phyloP scores from a whole-genome alignment of 1,140 invertebrate species.

The Bombus cullumanus region DNA sequence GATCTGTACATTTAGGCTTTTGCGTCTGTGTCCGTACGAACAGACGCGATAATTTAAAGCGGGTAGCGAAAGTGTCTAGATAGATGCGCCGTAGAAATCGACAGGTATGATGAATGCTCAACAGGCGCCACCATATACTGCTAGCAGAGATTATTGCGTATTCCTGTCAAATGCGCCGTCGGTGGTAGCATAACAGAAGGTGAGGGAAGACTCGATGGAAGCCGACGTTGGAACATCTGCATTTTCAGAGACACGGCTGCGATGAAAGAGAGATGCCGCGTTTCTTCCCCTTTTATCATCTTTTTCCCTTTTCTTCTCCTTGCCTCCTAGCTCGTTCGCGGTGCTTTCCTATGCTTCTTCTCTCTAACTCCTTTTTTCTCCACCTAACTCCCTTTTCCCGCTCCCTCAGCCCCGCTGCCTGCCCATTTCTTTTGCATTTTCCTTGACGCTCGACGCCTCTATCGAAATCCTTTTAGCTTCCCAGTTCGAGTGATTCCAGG shows the following conservation, averaged over 20 bases:
- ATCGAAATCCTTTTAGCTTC: slow-evolving; percentile 70
- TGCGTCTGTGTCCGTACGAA: slow-evolving; percentile 33
- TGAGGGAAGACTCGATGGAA: slow-evolving; percentile 41
- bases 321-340: slow-evolving; percentile 1
- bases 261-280: slow-evolving; percentile 39
- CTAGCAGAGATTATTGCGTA: slow-evolving; percentile 73
- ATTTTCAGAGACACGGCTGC: slow-evolving; percentile 50
- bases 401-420: not conserved
- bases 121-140: slow-evolving; percentile 68
- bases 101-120: slow-evolving; percentile 77
- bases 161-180: slow-evolving; percentile 65
- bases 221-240: slow-evolving; percentile 57
- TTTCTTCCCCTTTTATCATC: not conserved
- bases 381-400: not conserved
- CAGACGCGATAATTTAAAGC: slow-evolving; percentile 74
- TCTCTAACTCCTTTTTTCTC: not conserved
- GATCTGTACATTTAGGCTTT: slow-evolving; percentile 28
- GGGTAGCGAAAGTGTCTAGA: slow-evolving; percentile 73
- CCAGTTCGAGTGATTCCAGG: slow-evolving; percentile 66
- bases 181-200: slow-evolving; percentile 46
- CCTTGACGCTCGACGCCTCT: slow-evolving; percentile 54
- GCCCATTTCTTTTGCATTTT: slow-evolving; percentile 43
- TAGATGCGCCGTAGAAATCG: slow-evolving; percentile 75
- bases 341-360: not conserved
- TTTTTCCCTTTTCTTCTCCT: slow-evolving; percentile 26